Evolutionary conservation across 2,888 invertebrate genomes (phyloP).

Genomic region (Drosophila quinaria): DNA sequence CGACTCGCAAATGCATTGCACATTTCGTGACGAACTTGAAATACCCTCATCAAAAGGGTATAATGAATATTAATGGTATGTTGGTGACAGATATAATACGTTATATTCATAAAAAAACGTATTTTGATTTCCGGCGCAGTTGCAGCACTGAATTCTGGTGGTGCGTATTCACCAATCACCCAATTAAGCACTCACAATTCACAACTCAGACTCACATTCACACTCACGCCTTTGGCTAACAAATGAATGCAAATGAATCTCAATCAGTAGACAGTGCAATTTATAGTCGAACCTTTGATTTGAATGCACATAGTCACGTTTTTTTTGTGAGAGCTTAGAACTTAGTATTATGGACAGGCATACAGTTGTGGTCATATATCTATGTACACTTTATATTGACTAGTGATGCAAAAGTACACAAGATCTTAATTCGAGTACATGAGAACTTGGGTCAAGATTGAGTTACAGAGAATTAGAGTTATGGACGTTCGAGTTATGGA

Average conservation of each 20-base stretch:
- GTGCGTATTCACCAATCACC: background rate
- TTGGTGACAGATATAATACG: background rate
- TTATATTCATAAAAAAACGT: constrained; percentile 25
- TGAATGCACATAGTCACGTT: constrained; percentile 37
- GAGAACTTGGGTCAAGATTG: no score
- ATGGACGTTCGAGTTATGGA: no score
- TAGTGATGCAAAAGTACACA: no score
- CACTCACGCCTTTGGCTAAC: constrained; percentile 9
- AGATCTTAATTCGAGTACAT: no score
- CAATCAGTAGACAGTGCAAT: constrained; percentile 21
- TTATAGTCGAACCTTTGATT: constrained; percentile 32
- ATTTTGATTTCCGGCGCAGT: constrained; percentile 21
- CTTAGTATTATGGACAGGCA: background rate
- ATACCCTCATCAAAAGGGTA: background rate
- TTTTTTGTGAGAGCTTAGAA: background rate
- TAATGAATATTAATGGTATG: constrained; percentile 35
- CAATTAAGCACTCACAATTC: background rate
- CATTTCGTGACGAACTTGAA: background rate
- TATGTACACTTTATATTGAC: background rate
- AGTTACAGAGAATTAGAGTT: no score
- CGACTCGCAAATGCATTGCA: background rate
- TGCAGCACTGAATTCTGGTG: background rate
- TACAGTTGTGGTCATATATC: background rate
- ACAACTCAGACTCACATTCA: background rate
- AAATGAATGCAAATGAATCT: constrained; percentile 36